phyloP scores from a whole-genome alignment of 2,113 vertebrate genomes.

The Anser brachyrhynchus region DNA sequence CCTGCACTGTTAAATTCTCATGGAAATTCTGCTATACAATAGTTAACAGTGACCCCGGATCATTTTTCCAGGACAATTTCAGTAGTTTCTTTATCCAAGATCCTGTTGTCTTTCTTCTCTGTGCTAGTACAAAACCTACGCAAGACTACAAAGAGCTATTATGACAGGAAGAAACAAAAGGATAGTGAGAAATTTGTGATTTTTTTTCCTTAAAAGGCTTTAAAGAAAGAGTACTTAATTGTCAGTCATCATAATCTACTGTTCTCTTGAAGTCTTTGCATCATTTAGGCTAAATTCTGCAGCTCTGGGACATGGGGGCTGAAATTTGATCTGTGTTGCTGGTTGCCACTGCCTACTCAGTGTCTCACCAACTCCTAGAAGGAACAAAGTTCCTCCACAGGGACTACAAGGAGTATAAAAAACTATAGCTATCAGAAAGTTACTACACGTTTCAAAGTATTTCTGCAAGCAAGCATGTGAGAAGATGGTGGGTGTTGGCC shows the following conservation, averaged over 20 bases:
- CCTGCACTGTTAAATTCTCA: not conserved
- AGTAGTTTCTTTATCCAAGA: constrained; percentile 6
- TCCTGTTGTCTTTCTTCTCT: not conserved
- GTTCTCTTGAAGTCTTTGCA: constrained; percentile 41
- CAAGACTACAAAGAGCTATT: constrained; percentile 59
- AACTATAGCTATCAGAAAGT: constrained; percentile 12
- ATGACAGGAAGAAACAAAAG: constrained; percentile 67
- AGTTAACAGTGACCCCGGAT: constrained; percentile 2
- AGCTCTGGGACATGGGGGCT: constrained; percentile 47
- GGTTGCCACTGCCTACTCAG: constrained; percentile 34
- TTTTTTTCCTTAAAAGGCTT: not conserved
- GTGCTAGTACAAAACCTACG: constrained; percentile 47
- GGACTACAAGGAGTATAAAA: not conserved
- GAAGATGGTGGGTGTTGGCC: not conserved
- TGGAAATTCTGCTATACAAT: not conserved
- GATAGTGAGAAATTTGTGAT: not conserved
- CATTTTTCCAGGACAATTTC: not conserved
- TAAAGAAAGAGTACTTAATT: constrained; percentile 59
- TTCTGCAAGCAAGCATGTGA: not conserved
- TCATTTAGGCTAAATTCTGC: constrained; percentile 39
- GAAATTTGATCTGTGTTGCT: constrained; percentile 8
- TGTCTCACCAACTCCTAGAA: constrained; percentile 19
- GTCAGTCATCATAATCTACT: constrained; percentile 31
- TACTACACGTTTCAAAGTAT: constrained; percentile 3
- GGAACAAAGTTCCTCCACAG: constrained; percentile 12